Conservation (phyloP, 2,113 vertebrate species). For the Indri indri region DNA sequence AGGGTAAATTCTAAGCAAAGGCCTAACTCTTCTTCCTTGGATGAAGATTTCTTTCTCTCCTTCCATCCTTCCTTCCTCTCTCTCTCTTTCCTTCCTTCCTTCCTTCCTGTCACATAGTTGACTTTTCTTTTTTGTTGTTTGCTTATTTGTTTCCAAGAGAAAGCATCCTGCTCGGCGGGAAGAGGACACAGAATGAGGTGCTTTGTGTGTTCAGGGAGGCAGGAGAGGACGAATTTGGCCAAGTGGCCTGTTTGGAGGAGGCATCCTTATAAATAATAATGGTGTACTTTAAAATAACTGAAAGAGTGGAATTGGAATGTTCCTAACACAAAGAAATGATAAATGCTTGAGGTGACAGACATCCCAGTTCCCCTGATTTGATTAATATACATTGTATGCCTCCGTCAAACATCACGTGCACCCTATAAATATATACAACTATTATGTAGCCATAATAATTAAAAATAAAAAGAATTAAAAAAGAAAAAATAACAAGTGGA, state of each 20-base stretch:
- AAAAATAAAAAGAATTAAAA: no score
- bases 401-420: no score
- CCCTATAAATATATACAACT: no score
- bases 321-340: no score
- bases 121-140: not conserved
- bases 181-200: not conserved
- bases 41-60: not conserved
- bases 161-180: no score
- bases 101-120: not conserved
- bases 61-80: not conserved
- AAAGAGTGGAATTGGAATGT: no score
- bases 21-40: accelerated
- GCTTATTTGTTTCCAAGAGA: not conserved
- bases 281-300: no score
- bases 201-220: not conserved
- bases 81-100: not conserved
- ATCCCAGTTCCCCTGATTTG: no score
- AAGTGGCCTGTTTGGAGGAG: not conserved
- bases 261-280: not conserved
- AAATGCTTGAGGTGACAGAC: no score
- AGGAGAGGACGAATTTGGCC: not conserved
- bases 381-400: no score
- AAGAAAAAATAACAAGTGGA: not conserved
- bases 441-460: no score
- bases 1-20: not conserved